Base-by-base conservation (phyloP, 2,113 vertebrate species). In the Dinomys branickii region DNA sequence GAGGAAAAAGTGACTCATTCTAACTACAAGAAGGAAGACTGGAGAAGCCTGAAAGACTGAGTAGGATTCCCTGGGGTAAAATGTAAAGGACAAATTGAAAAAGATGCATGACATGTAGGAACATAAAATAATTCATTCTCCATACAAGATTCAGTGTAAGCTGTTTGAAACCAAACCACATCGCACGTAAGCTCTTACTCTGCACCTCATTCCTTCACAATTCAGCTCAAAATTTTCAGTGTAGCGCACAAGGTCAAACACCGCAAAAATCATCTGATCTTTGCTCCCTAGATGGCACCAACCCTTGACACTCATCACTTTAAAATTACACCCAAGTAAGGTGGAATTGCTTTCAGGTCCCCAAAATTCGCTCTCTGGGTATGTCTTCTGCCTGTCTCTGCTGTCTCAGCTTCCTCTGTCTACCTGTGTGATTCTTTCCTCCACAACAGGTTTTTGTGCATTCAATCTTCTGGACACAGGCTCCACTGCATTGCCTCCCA, bases 111-210 rank as follows among this genome's bases (percentile, higher is more conserved):
- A 33, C 14, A 24, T 52, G 63, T 56, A 69, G 33, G 83, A 56
- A 50, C n/a, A 69, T 77, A 90, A 83, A 47, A 13, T 65, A 61
- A 82, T 87, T 94, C 44, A 41, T 61, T 96, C 67, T 95, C 33
- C 19, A 30, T 30, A 52, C 26, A 24, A 28, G 33, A 88, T 20
- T 67, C 41, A 41, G 35, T 50, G 41, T 61, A 50, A 63, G 77
- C 58, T 75, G 54, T 86, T 80, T 86, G 35, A 77, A 67, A 78
- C 80, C 54, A 71, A 83, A 86, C 50, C 65, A 83, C n/a, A 56
- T 59, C 9, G 30, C 82, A 9, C 19, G 89, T n/a, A 63, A 86
- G 78, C 56, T 47, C 59, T 87, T 41, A 50, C 30, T 88, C 41
- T 65, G 24, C 30, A 38, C 47, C 38, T 75, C 20, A 30, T 1